Percentiles rank a stretch among this genome's conserved stretches.
Conservation (phyloP, 1,140 invertebrate species). For the Leptinotarsa defecta region DNA sequence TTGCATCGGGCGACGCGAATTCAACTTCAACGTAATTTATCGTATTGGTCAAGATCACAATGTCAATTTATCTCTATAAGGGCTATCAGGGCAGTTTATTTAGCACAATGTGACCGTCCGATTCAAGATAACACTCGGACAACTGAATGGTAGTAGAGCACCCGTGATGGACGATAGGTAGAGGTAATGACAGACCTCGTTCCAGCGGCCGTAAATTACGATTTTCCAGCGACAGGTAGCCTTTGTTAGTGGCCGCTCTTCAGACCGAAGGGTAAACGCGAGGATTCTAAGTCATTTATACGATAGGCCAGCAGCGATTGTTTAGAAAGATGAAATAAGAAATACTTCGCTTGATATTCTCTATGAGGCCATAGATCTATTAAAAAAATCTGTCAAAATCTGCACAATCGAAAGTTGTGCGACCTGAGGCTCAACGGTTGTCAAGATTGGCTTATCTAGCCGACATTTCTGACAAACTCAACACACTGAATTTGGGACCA, state of each 20-base stretch:
- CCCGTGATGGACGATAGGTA: slow-evolving; percentile 44
- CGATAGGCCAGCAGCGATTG: background rate
- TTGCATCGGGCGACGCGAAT: background rate
- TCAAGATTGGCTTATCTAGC: too few species aligned
- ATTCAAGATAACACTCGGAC: slow-evolving; percentile 30
- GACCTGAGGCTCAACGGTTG: too few species aligned
- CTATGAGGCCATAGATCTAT: too few species aligned
- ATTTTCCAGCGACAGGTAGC: slow-evolving; percentile 46
- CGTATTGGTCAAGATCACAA: slow-evolving; percentile 21
- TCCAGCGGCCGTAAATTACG: slow-evolving; percentile 47
- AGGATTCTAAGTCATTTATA: background rate
- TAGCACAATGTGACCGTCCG: slow-evolving; percentile 23
- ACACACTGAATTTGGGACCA: too few species aligned
- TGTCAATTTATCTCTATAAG: slow-evolving; percentile 27
- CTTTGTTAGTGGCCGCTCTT: slow-evolving; percentile 32
- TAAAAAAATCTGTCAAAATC: too few species aligned
- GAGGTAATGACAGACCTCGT: slow-evolving; percentile 48
- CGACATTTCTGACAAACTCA: too few species aligned
- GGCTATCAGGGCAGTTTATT: slow-evolving; percentile 22
- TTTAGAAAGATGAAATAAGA: too few species aligned
- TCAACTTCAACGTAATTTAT: slow-evolving; percentile 13
- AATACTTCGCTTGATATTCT: too few species aligned
- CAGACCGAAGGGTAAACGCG: slow-evolving; percentile 7
- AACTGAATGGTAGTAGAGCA: slow-evolving; percentile 41
- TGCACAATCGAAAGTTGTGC: too few species aligned